A percentile compares a stretch with the other conserved stretches of the same genome.
These are phyloP conservation scores for Onychomys torridus DNA, from an alignment of 2,797 vertebrate species.

Conservation along the genomic window DNA sequence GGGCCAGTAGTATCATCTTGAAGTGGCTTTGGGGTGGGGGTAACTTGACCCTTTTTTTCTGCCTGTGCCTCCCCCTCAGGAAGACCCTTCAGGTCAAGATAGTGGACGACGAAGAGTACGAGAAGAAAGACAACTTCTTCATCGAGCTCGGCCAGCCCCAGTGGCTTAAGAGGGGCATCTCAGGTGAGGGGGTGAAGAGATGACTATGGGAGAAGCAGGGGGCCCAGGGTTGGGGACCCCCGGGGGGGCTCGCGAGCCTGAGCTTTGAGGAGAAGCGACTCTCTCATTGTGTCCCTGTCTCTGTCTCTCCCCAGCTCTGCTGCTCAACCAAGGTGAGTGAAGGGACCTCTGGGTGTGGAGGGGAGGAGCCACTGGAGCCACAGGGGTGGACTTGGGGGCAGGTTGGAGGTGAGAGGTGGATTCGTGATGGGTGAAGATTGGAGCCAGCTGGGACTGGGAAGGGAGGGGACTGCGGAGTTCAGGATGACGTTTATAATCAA, in stretches of 20 bases:
- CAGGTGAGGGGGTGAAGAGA: slow-evolving; percentile 86
- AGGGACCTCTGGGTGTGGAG: not conserved
- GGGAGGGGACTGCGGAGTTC: not conserved
- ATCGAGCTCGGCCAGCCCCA: slow-evolving; percentile 94
- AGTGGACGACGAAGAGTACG: slow-evolving; percentile 94
- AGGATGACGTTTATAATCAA: not conserved
- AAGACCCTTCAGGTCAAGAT: slow-evolving; percentile 93
- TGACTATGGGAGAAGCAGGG: not conserved
- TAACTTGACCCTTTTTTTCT: not conserved
- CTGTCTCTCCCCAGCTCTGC: slow-evolving; percentile 89
- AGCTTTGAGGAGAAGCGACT: slow-evolving; percentile 8
- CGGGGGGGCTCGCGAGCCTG: not conserved
- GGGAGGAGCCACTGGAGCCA: not conserved
- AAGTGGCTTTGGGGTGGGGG: not conserved
- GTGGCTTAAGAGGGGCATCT: slow-evolving; percentile 95
- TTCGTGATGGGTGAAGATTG: not conserved
- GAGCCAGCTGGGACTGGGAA: not conserved
- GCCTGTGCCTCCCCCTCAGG: slow-evolving; percentile 83
- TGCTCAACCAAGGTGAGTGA: slow-evolving; percentile 92
- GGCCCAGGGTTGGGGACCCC: not conserved
- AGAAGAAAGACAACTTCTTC: slow-evolving; percentile 96
- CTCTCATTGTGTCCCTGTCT: slow-evolving; percentile 78
- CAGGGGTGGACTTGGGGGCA: not conserved
- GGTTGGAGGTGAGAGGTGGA: not conserved
- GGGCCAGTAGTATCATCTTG: not conserved